Percentiles rank a stretch among this genome's conserved stretches.
These are phyloP conservation scores for Drosophila paramelanica DNA, from an alignment of 2,888 invertebrate genomes.

Conservation along the genomic window DNA sequence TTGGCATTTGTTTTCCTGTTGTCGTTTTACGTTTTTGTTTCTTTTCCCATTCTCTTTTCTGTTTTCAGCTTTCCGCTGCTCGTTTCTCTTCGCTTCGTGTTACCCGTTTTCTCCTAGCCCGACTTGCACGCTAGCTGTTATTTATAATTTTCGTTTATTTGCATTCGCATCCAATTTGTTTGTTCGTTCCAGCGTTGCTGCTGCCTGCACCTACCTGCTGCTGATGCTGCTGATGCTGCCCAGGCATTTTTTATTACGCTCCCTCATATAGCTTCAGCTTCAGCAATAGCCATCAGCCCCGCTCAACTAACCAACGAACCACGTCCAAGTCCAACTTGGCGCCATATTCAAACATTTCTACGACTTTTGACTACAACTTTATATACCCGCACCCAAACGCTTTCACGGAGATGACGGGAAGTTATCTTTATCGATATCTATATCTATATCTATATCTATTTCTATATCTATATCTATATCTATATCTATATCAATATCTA, in stretches of 20 bases:
- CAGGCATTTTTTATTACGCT: slow-evolving; percentile 59
- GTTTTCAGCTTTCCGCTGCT: slow-evolving; percentile 20
- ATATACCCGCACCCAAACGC: slow-evolving; percentile 13
- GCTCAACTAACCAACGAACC: slow-evolving; percentile 10
- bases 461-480: slow-evolving; percentile 2
- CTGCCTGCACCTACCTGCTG: slow-evolving; percentile 33
- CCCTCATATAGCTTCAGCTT: slow-evolving; percentile 22
- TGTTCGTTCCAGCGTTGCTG: slow-evolving; percentile 45
- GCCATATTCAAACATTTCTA: slow-evolving; percentile 27
- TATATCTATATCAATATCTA: background rate
- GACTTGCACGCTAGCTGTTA: slow-evolving; percentile 66
- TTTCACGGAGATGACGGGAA: background rate
- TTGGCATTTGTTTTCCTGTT: slow-evolving; percentile 20
- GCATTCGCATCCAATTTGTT: slow-evolving; percentile 83
- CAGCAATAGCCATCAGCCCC: slow-evolving; percentile 14
- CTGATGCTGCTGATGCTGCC: slow-evolving; percentile 12
- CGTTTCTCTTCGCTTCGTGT: slow-evolving; percentile 24
- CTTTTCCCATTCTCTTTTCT: slow-evolving; percentile 29
- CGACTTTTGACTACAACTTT: slow-evolving; percentile 28
- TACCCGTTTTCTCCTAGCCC: slow-evolving; percentile 26
- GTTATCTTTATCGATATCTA: slow-evolving; percentile 1
- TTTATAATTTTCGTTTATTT: slow-evolving; percentile 83
- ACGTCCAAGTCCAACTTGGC: slow-evolving; percentile 30
- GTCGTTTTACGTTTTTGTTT: slow-evolving; percentile 32
- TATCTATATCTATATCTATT: slow-evolving; percentile 6